Evolutionary conservation across 2,888 invertebrate species (phyloP).

Genomic region (Xanthorhoe spadicearia): DNA sequence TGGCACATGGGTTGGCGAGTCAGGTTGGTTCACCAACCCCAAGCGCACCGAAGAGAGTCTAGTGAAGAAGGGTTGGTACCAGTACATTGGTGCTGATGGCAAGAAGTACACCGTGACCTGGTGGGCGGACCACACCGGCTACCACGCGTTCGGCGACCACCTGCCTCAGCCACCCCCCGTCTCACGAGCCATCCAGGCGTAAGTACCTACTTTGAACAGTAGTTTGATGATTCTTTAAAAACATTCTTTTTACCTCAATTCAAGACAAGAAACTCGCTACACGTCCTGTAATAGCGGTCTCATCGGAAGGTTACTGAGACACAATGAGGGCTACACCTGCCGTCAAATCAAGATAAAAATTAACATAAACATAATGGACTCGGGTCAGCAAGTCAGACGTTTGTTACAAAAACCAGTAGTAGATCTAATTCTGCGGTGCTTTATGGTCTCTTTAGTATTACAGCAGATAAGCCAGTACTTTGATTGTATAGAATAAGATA

Average conservation of each 20-base stretch:
- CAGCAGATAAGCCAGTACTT: background rate
- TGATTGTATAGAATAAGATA: too few species aligned
- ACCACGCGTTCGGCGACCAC: constrained; percentile 77
- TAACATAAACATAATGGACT: constrained; percentile 53
- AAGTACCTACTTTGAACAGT: constrained; percentile 54
- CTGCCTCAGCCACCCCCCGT: constrained; percentile 74
- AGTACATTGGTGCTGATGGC: constrained; percentile 71
- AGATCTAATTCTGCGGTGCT: background rate
- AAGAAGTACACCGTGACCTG: constrained; percentile 75
- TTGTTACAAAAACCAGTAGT: background rate
- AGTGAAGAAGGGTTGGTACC: constrained; percentile 81
- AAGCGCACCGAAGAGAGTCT: constrained; percentile 68
- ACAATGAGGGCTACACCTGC: constrained; percentile 41
- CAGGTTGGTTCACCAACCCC: constrained; percentile 71
- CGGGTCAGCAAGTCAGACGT: constrained; percentile 44
- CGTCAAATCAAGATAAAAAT: constrained; percentile 49
- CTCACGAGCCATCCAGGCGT: constrained; percentile 73
- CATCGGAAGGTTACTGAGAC: constrained; percentile 23
- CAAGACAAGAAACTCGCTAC: too few species aligned
- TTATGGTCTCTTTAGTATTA: background rate
- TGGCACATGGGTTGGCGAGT: constrained; percentile 76
- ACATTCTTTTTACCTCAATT: background rate
- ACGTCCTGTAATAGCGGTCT: too few species aligned
- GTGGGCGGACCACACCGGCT: constrained; percentile 79
- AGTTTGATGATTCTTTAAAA: background rate